Conservation (phyloP, 2,797 vertebrate genomes). For the Coracias cyanogaster region DNA sequence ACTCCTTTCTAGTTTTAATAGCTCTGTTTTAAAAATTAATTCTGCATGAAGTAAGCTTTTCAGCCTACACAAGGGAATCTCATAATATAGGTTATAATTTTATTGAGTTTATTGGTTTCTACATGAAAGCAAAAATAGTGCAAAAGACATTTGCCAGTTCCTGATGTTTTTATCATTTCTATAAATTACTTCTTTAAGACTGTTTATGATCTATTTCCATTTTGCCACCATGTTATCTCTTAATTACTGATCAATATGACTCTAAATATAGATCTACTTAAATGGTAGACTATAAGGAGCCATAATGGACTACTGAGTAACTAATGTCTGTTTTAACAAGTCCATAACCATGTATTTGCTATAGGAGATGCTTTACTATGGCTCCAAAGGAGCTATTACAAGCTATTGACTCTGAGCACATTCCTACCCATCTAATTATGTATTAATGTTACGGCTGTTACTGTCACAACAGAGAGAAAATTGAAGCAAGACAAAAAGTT, state of each 20-base stretch:
- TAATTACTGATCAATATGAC: slow-evolving; percentile 77
- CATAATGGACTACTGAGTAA: slow-evolving; percentile 79
- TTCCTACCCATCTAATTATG: slow-evolving; percentile 52
- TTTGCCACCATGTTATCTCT: slow-evolving; percentile 58
- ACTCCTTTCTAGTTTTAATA: slow-evolving; percentile 27
- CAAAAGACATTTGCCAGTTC: slow-evolving; percentile 14
- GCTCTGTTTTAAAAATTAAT: slow-evolving; percentile 62
- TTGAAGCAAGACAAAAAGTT: background rate
- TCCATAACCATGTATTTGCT: slow-evolving; percentile 80
- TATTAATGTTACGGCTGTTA: slow-evolving; percentile 48
- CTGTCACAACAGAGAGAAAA: slow-evolving; percentile 52
- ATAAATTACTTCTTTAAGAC: slow-evolving; percentile 41
- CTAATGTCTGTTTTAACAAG: slow-evolving; percentile 81
- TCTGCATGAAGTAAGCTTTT: slow-evolving; percentile 17
- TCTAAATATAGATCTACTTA: slow-evolving; percentile 80
- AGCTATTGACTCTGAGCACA: slow-evolving; percentile 51
- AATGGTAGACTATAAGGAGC: slow-evolving; percentile 80
- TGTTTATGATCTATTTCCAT: slow-evolving; percentile 50
- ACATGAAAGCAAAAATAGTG: slow-evolving; percentile 12
- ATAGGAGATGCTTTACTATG: slow-evolving; percentile 65
- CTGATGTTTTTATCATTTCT: slow-evolving; percentile 22
- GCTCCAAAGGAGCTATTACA: slow-evolving; percentile 74
- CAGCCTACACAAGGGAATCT: background rate
- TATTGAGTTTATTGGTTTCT: slow-evolving; percentile 26
- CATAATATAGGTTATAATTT: slow-evolving; percentile 14